Evolutionary conservation across 2,113 vertebrate species (phyloP).

Genomic region (Chaetorhynchus papuensis): DNA sequence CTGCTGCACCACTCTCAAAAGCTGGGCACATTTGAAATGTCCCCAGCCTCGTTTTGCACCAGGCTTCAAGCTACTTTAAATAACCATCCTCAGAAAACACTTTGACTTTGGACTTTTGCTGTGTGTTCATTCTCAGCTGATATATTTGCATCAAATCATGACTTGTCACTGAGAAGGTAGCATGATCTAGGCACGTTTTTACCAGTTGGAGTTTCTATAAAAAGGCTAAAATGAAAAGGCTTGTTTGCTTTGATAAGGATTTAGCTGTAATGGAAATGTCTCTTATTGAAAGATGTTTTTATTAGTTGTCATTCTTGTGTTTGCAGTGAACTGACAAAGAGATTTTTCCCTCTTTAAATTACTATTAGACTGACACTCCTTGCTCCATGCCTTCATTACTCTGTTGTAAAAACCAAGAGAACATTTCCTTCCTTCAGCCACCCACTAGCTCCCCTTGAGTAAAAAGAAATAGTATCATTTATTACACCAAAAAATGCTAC

Average conservation of each 20-base stretch:
- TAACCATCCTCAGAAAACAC: not conserved
- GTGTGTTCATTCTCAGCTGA: not conserved
- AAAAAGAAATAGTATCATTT: not conserved
- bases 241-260: conserved; percentile 54
- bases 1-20: not conserved
- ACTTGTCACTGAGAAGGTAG: conserved; percentile 7
- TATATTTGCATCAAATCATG: conserved; percentile 16
- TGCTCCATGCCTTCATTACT: not conserved
- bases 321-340: conserved; percentile 12
- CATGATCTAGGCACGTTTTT: not conserved
- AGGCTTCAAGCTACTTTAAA: not conserved
- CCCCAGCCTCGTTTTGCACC: not conserved
- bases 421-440: not conserved
- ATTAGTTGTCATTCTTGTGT: conserved; percentile 33
- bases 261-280: conserved; percentile 33
- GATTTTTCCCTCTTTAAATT: not conserved
- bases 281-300: conserved; percentile 35
- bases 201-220: not conserved
- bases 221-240: conserved; percentile 13
- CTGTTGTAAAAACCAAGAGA: not conserved
- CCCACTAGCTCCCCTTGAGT: not conserved
- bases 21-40: not conserved
- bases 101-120: not conserved
- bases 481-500: not conserved
- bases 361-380: not conserved